Evolutionary conservation across 2,113 vertebrate genomes (phyloP).

Genomic region (Piliocolobus tephrosceles): DNA sequence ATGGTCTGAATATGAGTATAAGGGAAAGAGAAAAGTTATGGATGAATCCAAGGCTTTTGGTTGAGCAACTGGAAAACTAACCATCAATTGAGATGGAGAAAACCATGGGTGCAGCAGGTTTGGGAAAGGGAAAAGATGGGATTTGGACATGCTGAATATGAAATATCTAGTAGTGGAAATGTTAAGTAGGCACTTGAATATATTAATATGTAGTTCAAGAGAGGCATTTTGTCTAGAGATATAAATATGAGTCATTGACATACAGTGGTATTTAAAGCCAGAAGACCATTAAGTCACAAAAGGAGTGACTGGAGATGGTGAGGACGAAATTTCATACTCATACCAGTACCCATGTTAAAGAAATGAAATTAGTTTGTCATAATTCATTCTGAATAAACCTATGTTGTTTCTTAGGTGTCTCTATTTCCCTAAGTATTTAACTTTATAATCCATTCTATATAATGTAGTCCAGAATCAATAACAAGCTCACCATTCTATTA

Average conservation of each 20-base stretch:
- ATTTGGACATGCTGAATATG: neutral
- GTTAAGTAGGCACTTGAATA: neutral
- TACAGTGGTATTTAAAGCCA: neutral
- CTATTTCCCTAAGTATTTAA: neutral
- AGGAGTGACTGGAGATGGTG: neutral
- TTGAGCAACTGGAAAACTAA: neutral
- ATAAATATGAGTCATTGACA: neutral
- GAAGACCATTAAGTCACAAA: neutral
- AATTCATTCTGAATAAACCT: neutral
- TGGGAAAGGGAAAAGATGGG: neutral
- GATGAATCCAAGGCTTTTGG: neutral
- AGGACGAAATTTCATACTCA: neutral
- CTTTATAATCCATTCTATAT: neutral
- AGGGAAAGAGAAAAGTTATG: neutral
- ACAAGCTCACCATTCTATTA: neutral
- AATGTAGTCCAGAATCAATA: neutral
- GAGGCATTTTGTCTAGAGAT: neutral
- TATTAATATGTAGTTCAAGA: neutral
- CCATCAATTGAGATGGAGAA: neutral
- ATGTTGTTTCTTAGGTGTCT: neutral
- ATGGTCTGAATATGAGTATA: neutral
- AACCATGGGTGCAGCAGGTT: neutral
- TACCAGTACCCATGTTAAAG: neutral
- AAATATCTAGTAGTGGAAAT: neutral
- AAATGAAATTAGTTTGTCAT: neutral